Conservation (phyloP, 2,113 vertebrate genomes). For the Psittacula cyanocephala region DNA sequence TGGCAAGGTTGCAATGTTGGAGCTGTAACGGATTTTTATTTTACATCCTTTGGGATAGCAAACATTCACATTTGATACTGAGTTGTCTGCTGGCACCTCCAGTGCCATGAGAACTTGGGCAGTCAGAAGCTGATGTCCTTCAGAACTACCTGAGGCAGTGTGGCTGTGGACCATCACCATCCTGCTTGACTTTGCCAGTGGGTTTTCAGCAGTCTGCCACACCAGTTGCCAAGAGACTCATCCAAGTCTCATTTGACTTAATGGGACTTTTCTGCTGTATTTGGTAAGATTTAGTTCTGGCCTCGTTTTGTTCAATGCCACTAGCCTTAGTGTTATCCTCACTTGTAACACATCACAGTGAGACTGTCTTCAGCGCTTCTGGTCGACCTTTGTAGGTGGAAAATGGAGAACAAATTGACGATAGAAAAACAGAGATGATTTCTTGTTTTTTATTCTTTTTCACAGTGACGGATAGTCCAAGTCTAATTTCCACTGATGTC, state of each 20-base stretch:
- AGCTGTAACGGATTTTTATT: neutral
- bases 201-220: conserved; percentile 20
- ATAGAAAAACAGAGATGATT: neutral
- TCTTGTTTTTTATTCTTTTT: neutral
- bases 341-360: fast-evolving
- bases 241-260: conserved; percentile 40
- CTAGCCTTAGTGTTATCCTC: neutral
- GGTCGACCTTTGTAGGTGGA: neutral
- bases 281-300: neutral
- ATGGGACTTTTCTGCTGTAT: neutral
- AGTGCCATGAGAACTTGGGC: neutral
- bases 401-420: neutral
- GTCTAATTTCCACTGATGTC: neutral
- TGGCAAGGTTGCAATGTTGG: neutral
- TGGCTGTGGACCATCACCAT: neutral
- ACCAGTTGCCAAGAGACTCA: neutral
- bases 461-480: neutral
- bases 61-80: fast-evolving
- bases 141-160: neutral
- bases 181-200: neutral
- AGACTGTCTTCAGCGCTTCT: neutral
- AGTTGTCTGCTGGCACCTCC: neutral
- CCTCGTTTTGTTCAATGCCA: neutral
- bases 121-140: neutral
- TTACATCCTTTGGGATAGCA: neutral